These are phyloP conservation scores for Axis porcinus DNA, from an alignment of 2,113 vertebrate species.

Conservation along the genomic window DNA sequence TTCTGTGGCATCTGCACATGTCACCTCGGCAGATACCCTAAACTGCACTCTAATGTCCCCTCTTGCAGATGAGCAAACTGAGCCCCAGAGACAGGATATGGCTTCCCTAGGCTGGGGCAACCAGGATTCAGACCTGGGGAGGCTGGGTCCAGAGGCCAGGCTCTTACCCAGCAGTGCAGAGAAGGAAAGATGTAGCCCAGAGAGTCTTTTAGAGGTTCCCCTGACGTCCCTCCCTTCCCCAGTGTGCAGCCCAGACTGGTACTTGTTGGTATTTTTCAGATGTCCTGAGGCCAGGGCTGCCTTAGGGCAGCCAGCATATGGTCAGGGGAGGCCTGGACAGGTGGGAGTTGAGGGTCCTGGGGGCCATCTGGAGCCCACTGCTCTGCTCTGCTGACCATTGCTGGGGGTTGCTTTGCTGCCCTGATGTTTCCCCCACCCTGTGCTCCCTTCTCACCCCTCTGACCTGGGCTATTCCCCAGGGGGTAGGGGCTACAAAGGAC, in stretches of 20 bases:
- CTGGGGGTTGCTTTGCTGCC: background rate
- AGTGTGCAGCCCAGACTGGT: background rate
- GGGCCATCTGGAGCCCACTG: background rate
- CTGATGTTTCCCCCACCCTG: background rate
- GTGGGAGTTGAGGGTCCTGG: no score
- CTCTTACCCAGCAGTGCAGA: background rate
- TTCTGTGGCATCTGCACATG: background rate
- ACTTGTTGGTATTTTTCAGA: background rate
- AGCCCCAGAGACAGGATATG: background rate
- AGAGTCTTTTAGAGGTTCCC: background rate
- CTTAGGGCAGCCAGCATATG: background rate
- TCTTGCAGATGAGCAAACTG: background rate
- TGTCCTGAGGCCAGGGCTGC: background rate
- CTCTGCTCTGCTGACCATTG: background rate
- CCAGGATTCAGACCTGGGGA: background rate
- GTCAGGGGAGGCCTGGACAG: background rate
- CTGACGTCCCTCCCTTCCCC: background rate
- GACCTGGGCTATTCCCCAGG: background rate
- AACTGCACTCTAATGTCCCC: background rate
- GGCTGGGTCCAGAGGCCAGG: background rate
- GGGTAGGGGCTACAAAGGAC: background rate
- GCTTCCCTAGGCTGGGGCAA: background rate
- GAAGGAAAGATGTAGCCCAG: background rate
- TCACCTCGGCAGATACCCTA: background rate
- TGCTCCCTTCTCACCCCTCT: background rate